Conservation (phyloP, 2,113 vertebrate genomes). For the Ageneiosus marmoratus region DNA sequence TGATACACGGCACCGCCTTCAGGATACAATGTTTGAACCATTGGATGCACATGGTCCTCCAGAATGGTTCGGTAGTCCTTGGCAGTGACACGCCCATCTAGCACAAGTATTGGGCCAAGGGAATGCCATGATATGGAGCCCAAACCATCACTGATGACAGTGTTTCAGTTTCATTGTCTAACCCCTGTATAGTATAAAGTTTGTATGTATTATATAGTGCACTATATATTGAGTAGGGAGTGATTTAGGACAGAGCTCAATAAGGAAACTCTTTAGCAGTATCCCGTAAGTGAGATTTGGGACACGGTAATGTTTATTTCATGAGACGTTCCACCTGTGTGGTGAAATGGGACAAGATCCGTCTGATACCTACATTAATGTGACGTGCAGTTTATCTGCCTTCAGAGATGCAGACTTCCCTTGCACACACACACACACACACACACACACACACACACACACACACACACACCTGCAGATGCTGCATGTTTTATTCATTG, state of each 20-base stretch:
- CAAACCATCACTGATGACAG: too few species aligned
- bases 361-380: neutral
- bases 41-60: too few species aligned
- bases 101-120: too few species aligned
- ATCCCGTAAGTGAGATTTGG: neutral
- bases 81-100: too few species aligned
- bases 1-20: too few species aligned
- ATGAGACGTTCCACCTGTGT: neutral
- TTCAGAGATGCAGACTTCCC: neutral
- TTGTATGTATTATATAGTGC: neutral
- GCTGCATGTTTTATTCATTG: neutral
- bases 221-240: neutral
- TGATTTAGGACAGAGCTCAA: neutral
- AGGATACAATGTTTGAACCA: too few species aligned
- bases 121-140: too few species aligned
- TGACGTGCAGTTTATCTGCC: neutral
- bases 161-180: too few species aligned
- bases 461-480: neutral
- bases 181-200: neutral
- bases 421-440: neutral
- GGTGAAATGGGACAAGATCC: neutral
- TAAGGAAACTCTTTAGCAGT: neutral
- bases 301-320: constrained; percentile 9
- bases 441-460: neutral
- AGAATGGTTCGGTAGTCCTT: too few species aligned